These are phyloP conservation scores for Drosophila anomalipes DNA, from an alignment of 2,888 invertebrate genomes.

Conservation along the genomic window DNA sequence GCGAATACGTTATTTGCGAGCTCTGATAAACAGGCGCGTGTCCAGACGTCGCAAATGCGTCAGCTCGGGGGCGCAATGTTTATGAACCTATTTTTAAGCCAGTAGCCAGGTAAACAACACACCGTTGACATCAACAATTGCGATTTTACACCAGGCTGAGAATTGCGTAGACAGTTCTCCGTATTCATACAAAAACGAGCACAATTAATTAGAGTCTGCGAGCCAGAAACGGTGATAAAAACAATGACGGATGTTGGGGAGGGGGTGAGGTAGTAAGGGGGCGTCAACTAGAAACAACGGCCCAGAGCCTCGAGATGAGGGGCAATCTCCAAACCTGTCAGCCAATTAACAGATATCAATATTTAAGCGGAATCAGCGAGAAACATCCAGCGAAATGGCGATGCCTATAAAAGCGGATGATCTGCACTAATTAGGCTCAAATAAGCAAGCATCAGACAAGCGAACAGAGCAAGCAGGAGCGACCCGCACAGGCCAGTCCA, in stretches of 20 bases:
- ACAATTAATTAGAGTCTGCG: slow-evolving; percentile 83
- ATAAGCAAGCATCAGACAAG: slow-evolving; percentile 64
- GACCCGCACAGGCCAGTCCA: not conserved
- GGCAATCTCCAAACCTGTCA: slow-evolving; percentile 62
- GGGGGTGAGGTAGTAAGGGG: not conserved
- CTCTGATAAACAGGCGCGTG: slow-evolving; percentile 53
- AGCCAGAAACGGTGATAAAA: slow-evolving; percentile 43
- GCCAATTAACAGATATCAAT: slow-evolving; percentile 76
- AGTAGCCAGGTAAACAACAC: slow-evolving; percentile 41
- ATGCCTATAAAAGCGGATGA: slow-evolving; percentile 67
- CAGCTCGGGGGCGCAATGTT: slow-evolving; percentile 60
- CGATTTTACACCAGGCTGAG: slow-evolving; percentile 59
- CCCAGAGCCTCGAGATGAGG: not conserved
- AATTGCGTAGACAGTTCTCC: slow-evolving; percentile 68
- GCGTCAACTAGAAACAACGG: slow-evolving; percentile 1
- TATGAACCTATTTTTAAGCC: slow-evolving; percentile 61
- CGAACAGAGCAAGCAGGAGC: slow-evolving; percentile 36
- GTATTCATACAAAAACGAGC: slow-evolving; percentile 71
- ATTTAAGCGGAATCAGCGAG: slow-evolving; percentile 74
- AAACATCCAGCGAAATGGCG: slow-evolving; percentile 18
- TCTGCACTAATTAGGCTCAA: slow-evolving; percentile 73
- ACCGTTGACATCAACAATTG: slow-evolving; percentile 5
- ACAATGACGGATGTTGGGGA: slow-evolving; percentile 43
- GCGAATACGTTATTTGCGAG: slow-evolving; percentile 64
- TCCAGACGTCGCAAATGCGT: slow-evolving; percentile 55